Evolutionary conservation across 2,113 vertebrate species (phyloP).

Genomic region (Campylorhamphus procurvoides): DNA sequence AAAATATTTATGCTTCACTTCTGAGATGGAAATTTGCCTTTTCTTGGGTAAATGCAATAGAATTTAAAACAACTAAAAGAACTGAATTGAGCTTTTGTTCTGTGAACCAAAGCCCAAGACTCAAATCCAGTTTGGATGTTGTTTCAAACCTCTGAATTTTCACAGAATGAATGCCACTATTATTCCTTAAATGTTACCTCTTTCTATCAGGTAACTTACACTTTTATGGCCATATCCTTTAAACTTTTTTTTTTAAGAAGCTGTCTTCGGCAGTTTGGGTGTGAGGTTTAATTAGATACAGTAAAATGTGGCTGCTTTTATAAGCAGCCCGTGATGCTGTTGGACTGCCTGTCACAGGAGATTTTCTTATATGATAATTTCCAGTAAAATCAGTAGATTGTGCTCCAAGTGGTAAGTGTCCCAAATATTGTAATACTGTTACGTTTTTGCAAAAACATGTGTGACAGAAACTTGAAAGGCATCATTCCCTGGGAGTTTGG

Average conservation of each 20-base stretch:
- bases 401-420: neutral
- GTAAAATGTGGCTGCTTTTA: neutral
- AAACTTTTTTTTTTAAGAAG: neutral
- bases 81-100: neutral
- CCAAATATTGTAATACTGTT: neutral
- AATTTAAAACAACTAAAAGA: neutral
- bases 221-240: accelerated
- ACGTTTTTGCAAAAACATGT: neutral
- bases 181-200: neutral
- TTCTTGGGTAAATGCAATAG: neutral
- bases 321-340: neutral
- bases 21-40: neutral
- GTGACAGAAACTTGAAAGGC: neutral
- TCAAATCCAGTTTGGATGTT: neutral
- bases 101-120: neutral
- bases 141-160: neutral
- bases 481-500: neutral
- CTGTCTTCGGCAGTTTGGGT: neutral
- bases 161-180: neutral
- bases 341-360: neutral
- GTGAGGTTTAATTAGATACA: neutral
- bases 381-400: neutral
- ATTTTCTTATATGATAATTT: neutral
- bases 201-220: neutral
- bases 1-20: neutral